A percentile compares a stretch with the other conserved stretches of the same genome.
Evolutionary conservation across 92 coral and sea anemone species (phyloP).

Genomic region (Montipora capitata): DNA sequence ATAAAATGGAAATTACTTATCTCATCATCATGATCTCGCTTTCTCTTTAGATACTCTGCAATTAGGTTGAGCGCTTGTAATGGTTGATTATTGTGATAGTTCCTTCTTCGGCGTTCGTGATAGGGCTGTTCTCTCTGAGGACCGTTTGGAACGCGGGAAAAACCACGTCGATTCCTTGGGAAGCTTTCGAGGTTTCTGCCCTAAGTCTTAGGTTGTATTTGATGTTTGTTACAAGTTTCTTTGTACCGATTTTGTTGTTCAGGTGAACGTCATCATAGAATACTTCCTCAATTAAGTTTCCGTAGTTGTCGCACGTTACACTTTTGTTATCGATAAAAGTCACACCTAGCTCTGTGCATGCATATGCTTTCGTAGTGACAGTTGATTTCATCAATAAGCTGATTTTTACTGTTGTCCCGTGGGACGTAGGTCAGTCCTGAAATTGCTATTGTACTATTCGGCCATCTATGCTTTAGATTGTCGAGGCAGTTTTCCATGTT

Average conservation of each 20-base stretch:
- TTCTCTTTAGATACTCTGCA: no score
- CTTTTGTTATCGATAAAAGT: constrained; percentile 44
- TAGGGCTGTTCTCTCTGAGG: constrained; percentile 44
- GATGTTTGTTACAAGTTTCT: background rate
- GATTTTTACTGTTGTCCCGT: constrained; percentile 3
- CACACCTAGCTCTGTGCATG: constrained; percentile 4
- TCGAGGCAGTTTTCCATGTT: constrained; percentile 1
- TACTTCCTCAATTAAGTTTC: constrained; percentile 34
- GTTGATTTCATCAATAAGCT: constrained; percentile 2
- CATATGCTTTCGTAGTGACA: background rate
- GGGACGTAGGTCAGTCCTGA: constrained; percentile 16
- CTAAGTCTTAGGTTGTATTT: constrained; percentile 11
- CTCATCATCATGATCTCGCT: no score
- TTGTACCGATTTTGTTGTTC: constrained; percentile 56
- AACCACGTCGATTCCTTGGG: constrained; percentile 40
- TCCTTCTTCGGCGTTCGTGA: constrained; percentile 46
- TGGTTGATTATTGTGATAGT: background rate
- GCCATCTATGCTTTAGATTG: background rate
- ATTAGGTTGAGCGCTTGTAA: no score
- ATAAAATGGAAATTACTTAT: background rate
- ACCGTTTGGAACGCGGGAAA: constrained; percentile 29
- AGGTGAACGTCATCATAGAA: constrained; percentile 56
- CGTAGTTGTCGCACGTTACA: constrained; percentile 27
- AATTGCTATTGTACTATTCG: background rate
- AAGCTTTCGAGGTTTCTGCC: constrained; percentile 19